Evolutionary conservation across 2,113 vertebrate genomes (phyloP), one percentile per base, ranked within the genome.

Genomic region (Eolophus roseicapilla): DNA sequence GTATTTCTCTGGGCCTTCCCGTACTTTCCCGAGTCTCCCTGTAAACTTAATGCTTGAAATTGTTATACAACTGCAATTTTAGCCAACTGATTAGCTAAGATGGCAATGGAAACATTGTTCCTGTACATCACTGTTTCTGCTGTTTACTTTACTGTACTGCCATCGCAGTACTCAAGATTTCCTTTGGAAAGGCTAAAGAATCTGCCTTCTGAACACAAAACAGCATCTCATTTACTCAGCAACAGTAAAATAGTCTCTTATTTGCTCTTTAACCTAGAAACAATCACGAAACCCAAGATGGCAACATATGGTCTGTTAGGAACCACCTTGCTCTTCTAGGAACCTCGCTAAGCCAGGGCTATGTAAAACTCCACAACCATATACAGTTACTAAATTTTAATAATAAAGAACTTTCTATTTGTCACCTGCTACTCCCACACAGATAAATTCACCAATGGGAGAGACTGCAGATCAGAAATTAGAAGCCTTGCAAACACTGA

Each of bases 341-440:
- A 59, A 35, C 69, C 83, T 75, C 80, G 12, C 46, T 14, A 68
- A 43, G 65, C 77, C 52, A 64, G 6, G 78, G 67, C 75, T 69
- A 25, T 7, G 17, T 53, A 84, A 84, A 91, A 91, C 49, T 53
- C 70, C 67, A 50, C 63, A 43, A 41, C 52, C 35, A 73, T 17
- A 65, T 55, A 25, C 75, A 69, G 44, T 41, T 62, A 94, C 94
- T 79, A 90, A 91, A 92, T 27, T 89, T 95, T 90, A 89, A 87
- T 68, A 89, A 39, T n/a, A 43, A 84, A 47, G 49, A 55, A 64
- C 44, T 84, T 78, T 44, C 69, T 84, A 35, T 71, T 64, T 89
- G 81, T 76, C 94, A 97, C 93, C 89, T 92, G 90, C 78, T 82
- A 21, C 62, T 87, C 46, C 43, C 24, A 41, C 52, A 60, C 21